Evolutionary conservation across 2,797 vertebrate species (phyloP), one percentile per base, ranked within the genome.

Genomic region (Spinibarbus caldwelli): DNA sequence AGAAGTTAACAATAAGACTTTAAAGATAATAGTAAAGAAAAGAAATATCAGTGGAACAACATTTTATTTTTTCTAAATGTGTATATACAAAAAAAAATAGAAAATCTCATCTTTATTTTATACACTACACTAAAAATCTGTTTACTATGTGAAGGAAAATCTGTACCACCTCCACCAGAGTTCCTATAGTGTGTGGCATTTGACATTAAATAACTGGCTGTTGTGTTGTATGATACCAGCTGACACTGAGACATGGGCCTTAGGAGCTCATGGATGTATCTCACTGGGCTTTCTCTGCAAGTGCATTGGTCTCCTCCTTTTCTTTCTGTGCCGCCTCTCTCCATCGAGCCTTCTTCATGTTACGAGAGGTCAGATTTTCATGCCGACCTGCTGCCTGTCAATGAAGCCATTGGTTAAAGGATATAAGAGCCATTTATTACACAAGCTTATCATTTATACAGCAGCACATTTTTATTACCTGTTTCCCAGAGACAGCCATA

Each of bases 311-410:
- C 34, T 87, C 89, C 1, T 88, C 86, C 6, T 17, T 83, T 73
- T 91, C 87, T 80, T 75, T 94, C 80, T 90, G 17, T 0, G 86
- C 7, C 84, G 96, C 96, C 4, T 94, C 94, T 91, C 83, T 96
- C 95, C 91, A 95, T 6, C 71, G 94, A 52, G 97, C 97, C 91
- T 97, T 98, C 93, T 92, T 97, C 90, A 98, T 76, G 92, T 98
- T 99, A 0, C 91, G 29, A 41, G 7, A 67, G 0, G 91, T 90
- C 87, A 99, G 93, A 36, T 95, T 92, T 87, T 97, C 96, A 0
- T 97, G 82, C 80, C 96, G 95, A 70, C 89, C 76, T 0, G 43
- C 81, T 75, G 95, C 96, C 98, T 99, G 90, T 47, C 88, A 62
- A 43, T 67, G 17, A 84, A 29, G 6, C 23, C 4, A 82, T 17